phyloP scores from a whole-genome alignment of 92 coral and sea anemone species.

The Epizoanthus scotinus region DNA sequence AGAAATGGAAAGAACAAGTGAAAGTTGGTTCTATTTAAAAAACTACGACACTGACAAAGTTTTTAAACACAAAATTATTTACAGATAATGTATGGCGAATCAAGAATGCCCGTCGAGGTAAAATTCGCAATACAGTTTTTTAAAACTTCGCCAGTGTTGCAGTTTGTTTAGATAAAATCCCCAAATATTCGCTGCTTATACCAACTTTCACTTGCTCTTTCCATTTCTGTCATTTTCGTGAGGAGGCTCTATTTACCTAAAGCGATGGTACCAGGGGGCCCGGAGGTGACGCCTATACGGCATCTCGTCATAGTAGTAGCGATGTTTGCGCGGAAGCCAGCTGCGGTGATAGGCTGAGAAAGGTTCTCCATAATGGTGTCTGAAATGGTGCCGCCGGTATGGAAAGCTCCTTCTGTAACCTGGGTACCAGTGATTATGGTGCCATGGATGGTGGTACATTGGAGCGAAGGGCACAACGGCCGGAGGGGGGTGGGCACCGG shows the following conservation, averaged over 20 bases:
- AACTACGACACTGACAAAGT: no score
- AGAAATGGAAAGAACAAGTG: no score
- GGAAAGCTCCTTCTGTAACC: constrained; percentile 63
- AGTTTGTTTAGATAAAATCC: no score
- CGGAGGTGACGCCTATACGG: constrained; percentile 34
- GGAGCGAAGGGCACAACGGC: constrained; percentile 70
- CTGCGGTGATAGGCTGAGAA: constrained; percentile 47
- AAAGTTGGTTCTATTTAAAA: no score
- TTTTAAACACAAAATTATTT: no score
- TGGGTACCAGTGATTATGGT: constrained; percentile 81
- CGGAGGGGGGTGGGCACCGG: constrained; percentile 82
- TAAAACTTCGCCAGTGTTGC: no score
- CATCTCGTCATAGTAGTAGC: constrained; percentile 12
- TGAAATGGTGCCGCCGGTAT: constrained; percentile 50
- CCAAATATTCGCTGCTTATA: no score
- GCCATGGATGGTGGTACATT: constrained; percentile 61
- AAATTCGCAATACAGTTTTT: no score
- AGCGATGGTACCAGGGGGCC: constrained; percentile 29
- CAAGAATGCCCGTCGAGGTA: no score
- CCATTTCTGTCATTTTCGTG: no score
- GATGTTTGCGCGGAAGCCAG: constrained; percentile 40
- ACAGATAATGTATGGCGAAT: no score
- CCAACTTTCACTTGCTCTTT: no score
- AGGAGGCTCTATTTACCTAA: constrained; percentile 18
- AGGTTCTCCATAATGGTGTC: constrained; percentile 46